These are phyloP conservation scores for Hylaeus volcanicus DNA, from an alignment of 1,140 invertebrate genomes.

Conservation along the genomic window DNA sequence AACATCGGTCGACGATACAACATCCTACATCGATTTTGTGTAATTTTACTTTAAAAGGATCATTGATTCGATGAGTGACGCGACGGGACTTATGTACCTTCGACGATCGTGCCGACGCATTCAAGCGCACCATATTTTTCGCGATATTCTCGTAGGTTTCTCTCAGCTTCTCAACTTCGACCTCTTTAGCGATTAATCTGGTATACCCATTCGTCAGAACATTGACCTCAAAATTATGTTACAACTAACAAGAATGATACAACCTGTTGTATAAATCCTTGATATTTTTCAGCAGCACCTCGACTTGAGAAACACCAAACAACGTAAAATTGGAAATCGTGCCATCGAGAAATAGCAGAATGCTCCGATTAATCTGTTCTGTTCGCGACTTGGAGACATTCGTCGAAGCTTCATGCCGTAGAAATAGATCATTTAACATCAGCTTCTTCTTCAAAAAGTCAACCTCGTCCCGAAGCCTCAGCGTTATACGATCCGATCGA, in stretches of 20 bases:
- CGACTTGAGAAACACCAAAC: constrained; percentile 46
- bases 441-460: constrained; percentile 51
- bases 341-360: constrained; percentile 48
- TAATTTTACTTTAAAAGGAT: too few relatives aligned
- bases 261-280: constrained; percentile 61
- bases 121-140: not conserved
- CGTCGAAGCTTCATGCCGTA: constrained; percentile 48
- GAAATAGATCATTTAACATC: constrained; percentile 52
- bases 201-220: not conserved
- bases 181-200: constrained; percentile 45
- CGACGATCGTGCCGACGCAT: too few relatives aligned
- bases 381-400: constrained; percentile 53
- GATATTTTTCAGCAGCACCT: constrained; percentile 42
- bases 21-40: not conserved
- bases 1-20: not conserved
- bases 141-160: constrained; percentile 35
- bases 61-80: not conserved
- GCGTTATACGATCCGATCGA: constrained; percentile 4
- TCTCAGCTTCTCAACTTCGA: constrained; percentile 24
- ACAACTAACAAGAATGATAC: not conserved
- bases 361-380: constrained; percentile 48
- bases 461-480: constrained; percentile 39
- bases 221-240: not conserved
- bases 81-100: not conserved
- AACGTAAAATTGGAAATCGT: constrained; percentile 50